phyloP scores from a whole-genome alignment of 2,113 vertebrate genomes.

The Carollia perspicillata region DNA sequence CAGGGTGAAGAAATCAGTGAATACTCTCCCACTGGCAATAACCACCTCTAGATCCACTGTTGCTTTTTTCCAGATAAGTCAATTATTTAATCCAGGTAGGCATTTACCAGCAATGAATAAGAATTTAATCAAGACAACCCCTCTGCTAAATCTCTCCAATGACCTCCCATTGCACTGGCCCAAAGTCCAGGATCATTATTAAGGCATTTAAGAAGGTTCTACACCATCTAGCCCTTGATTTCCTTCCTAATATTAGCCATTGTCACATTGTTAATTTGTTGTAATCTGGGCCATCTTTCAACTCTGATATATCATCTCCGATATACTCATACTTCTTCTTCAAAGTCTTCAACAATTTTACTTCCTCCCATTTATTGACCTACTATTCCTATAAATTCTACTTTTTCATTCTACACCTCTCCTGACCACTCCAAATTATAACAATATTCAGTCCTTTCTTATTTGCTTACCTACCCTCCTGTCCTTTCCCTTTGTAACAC shows the following conservation, averaged over 20 bases:
- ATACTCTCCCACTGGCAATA: too few species aligned
- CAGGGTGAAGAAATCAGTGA: background rate
- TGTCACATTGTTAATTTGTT: background rate
- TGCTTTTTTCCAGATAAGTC: background rate
- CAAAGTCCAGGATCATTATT: background rate
- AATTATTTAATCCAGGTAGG: background rate
- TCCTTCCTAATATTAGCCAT: background rate
- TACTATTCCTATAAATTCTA: background rate
- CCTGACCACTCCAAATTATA: background rate
- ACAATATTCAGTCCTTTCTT: background rate
- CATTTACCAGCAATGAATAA: background rate
- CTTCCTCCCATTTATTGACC: background rate
- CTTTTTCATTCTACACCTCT: background rate
- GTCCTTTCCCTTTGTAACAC: background rate
- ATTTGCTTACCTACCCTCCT: background rate
- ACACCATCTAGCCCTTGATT: background rate
- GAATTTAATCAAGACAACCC: background rate
- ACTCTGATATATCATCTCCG: too few species aligned
- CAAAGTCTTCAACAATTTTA: background rate
- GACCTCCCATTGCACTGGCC: background rate
- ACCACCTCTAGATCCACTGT: background rate
- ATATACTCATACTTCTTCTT: background rate
- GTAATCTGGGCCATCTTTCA: background rate
- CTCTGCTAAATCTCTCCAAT: background rate
- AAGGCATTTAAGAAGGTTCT: background rate